These are phyloP conservation scores for Sinocyclocheilus anshuiensis DNA, from an alignment of 2,113 vertebrate species.

Conservation along the genomic window DNA sequence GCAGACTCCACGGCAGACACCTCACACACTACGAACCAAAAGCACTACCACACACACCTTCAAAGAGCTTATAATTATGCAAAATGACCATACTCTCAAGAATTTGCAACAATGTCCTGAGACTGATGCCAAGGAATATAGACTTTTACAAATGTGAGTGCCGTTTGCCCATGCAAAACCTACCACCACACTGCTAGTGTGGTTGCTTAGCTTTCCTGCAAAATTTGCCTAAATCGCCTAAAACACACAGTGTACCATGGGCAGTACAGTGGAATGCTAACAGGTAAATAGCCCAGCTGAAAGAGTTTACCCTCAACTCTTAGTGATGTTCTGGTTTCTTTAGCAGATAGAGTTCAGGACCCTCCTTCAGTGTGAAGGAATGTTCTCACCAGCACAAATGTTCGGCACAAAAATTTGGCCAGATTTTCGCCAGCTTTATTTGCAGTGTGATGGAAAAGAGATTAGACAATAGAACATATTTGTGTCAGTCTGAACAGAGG, in stretches of 20 bases:
- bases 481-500: too few relatives aligned
- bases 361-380: not conserved
- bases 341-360: not conserved
- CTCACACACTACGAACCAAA: not conserved
- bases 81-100: not conserved
- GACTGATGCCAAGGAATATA: not conserved
- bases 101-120: not conserved
- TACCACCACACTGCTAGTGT: not conserved
- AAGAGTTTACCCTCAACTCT: not conserved
- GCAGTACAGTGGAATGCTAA: too few relatives aligned
- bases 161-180: too few relatives aligned
- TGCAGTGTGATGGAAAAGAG: too few relatives aligned
- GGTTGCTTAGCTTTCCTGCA: not conserved
- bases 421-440: too few relatives aligned
- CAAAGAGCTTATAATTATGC: not conserved
- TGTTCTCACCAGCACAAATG: not conserved
- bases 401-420: not conserved
- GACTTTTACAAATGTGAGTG: not conserved
- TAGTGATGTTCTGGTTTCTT: not conserved
- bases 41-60: not conserved
- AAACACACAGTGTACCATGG: too few relatives aligned
- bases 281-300: not conserved
- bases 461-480: too few relatives aligned
- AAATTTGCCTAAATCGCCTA: too few relatives aligned
- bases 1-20: conserved; percentile 18